Percentiles rank a stretch among this genome's conserved stretches.
These are phyloP conservation scores for Drosophila anomalipes DNA, from an alignment of 2,888 invertebrate genomes.

Conservation along the genomic window DNA sequence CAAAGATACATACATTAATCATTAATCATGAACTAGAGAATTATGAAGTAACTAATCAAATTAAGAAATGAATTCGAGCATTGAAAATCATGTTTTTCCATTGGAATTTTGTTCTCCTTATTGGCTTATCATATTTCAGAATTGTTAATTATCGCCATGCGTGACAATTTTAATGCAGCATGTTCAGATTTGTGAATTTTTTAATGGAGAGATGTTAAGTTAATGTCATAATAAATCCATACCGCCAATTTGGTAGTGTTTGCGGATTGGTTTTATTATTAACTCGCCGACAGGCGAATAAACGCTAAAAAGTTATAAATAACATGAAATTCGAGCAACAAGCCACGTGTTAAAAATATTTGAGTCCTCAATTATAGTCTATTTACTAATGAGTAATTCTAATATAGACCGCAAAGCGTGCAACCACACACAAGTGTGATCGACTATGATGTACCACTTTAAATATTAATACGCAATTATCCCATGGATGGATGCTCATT, in stretches of 20 bases:
- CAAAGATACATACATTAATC: neutral
- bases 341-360: constrained; percentile 47
- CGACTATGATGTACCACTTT: constrained; percentile 3
- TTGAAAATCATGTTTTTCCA: neutral
- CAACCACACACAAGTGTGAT: constrained; percentile 4
- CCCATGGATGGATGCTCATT: neutral
- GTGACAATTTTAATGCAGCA: neutral
- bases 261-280: neutral
- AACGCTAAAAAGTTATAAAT: constrained; percentile 14
- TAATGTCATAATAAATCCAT: neutral
- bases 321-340: constrained; percentile 28
- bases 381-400: constrained; percentile 44
- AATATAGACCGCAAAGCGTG: constrained; percentile 41
- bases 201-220: neutral
- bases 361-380: constrained; percentile 40
- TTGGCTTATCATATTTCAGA: neutral
- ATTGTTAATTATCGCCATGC: neutral
- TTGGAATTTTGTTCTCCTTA: neutral
- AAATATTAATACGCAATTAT: neutral
- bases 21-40: neutral
- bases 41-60: neutral
- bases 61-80: neutral
- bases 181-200: neutral
- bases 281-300: constrained; percentile 7
- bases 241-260: neutral